These are phyloP conservation scores for Lithodes maja DNA, from an alignment of 2,888 invertebrate species.

Conservation along the genomic window DNA sequence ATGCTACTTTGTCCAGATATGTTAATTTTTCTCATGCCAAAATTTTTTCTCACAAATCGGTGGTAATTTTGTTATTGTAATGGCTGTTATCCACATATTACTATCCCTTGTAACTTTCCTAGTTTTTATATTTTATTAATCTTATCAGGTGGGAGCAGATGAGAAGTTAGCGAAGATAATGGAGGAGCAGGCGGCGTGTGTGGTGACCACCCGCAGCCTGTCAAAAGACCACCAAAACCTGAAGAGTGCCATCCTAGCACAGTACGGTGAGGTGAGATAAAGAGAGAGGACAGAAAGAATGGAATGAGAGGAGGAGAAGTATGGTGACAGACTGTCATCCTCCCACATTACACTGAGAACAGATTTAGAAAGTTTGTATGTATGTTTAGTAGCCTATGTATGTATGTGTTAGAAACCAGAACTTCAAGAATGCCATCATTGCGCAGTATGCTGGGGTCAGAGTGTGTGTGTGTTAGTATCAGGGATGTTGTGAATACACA, in stretches of 20 bases:
- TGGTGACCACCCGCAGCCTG: conserved; percentile 82
- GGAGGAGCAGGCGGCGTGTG: conserved; percentile 84
- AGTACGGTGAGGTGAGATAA: conserved; percentile 84
- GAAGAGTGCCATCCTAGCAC: conserved; percentile 89
- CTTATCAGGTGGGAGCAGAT: conserved; percentile 76
- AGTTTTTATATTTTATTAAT: no score
- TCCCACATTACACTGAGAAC: not conserved
- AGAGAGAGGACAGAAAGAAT: conserved; percentile 3
- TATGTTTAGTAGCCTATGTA: not conserved
- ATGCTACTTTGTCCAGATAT: no score
- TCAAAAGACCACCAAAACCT: conserved; percentile 90
- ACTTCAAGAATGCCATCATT: no score
- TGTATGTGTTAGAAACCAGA: no score
- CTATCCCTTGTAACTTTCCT: no score
- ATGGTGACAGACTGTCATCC: not conserved
- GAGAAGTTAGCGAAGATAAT: conserved; percentile 83
- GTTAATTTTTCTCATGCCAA: no score
- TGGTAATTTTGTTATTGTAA: no score
- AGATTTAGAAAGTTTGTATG: not conserved
- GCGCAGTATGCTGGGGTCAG: not conserved
- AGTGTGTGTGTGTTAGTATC: not conserved
- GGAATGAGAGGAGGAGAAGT: not conserved
- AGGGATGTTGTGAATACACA: not conserved
- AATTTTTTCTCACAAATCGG: no score
- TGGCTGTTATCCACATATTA: no score